Base-by-base conservation (phyloP, 2,888 invertebrate genomes). In the Dexiosoma caninum region DNA sequence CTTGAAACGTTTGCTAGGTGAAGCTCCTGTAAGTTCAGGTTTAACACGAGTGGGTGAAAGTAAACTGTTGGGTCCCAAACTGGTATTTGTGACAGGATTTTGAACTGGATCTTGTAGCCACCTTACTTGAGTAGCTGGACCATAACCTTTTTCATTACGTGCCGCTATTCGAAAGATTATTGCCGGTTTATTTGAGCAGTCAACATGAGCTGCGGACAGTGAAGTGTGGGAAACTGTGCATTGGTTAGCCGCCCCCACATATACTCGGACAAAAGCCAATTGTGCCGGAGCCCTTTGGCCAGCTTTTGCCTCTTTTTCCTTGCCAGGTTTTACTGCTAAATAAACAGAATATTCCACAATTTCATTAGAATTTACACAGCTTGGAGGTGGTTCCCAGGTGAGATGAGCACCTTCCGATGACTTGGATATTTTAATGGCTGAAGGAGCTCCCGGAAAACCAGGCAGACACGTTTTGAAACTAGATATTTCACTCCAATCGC, bases 81-180 rank as follows among this genome's bases (percentile, higher is more conserved):
- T 30, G 3, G 80, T 30, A 57, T 70, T 81, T 19, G 53, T 53
- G 1, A 62, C 21, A 1, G 81, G 35, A 46, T 69, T 74, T 78
- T 83, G 84, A 7, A 83, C 77, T 8, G 83, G 82, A 82, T 84
- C 85, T 70, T 85, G 85, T 14, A 85, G 64, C 85, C 85, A 85
- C 83, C 85, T 84, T 0, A 85, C 85, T 12, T 85, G 85, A 2
- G 84, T 85, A n/a, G 85, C 85, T 2, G 85, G 85, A 0, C 85
- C 85, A 74, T 84, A 84, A 7, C 85, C 85, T 46, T 85, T 85
- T 59, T 83, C 84, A 62, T 85, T 85, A n/a, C 84, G 84, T 5
- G 85, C 85, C 0, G 85, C 84, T 46, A 85, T 85, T 10, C 85
- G 83, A 70, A 85, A 85, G 8, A 85, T 83, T 14, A 84, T 85